Evolutionary conservation across 2,113 vertebrate genomes (phyloP), one percentile per base, ranked within the genome.

Genomic region (Ahaetulla prasina): DNA sequence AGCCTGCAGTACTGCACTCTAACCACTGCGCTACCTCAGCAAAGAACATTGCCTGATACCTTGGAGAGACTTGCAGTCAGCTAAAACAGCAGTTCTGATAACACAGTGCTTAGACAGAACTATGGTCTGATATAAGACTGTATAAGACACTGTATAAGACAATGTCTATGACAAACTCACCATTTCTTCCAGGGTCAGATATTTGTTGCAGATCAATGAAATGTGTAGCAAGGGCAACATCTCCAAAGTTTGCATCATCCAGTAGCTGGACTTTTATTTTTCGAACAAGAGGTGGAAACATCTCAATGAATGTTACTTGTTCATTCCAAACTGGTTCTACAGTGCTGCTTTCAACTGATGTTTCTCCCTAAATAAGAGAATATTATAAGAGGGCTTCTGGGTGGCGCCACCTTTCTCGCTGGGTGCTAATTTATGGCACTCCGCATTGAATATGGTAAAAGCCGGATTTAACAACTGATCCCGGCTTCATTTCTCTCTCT

Each of bases 221-320:
- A 94, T 99, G 98, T 0, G 99, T 99, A 55, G 98, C 99, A 3
- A 99, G 94, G 25, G 98, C 97, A 27, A 98, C 96, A 0, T 99
- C 98, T 0, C 98, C 96, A 0, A 99, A 97, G 43, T 97, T 98
- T 30, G 98, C 97, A 54, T 99, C 98, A 90, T 99, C 99, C 7
- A 98, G 96, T 87, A 99, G 94, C 97, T 99, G 99, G 89, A 99
- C 85, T 96, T 98, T 98, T 68, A 99, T 98, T 94, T 98, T 96
- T 87, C 98, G 98, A 86, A 98, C 98, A 89, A 99, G 98, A 84
- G 98, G 98, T 0, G 98, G 99, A 93, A 99, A 99, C 97, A 99
- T 99, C 95, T 99, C 99, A 0, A 99, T 97, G 93, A 99, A 99
- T 94, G 97, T 98, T 95, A 99, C 98, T 96, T 99, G 98, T 92